Evolutionary conservation across 2,113 vertebrate species (phyloP).

Genomic region (Limanda limanda): DNA sequence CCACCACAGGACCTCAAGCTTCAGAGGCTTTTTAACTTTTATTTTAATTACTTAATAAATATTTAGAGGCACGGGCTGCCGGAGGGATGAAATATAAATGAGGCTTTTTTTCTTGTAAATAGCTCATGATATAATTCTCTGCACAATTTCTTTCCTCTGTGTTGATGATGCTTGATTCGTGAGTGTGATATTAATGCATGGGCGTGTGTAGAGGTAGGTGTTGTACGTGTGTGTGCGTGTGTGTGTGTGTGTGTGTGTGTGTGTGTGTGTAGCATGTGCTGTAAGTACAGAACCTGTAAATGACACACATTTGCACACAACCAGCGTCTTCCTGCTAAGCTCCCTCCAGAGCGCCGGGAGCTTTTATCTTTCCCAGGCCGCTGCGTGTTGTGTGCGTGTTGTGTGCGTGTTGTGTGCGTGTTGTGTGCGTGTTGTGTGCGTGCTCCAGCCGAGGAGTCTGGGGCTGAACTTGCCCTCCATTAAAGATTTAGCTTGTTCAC

Average conservation of each 20-base stretch:
- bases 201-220: neutral
- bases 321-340: neutral
- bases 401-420: no score
- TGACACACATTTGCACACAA: neutral
- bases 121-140: constrained; percentile 60
- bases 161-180: constrained; percentile 1
- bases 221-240: neutral
- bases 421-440: constrained; percentile 2
- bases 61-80: constrained; percentile 72
- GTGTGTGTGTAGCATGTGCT: neutral
- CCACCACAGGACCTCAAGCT: constrained; percentile 52
- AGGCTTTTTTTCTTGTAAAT: constrained; percentile 58
- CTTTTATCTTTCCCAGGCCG: constrained; percentile 20
- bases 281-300: neutral
- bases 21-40: constrained; percentile 67
- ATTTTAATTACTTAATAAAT: constrained; percentile 79
- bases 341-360: neutral
- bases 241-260: no score
- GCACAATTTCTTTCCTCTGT: neutral
- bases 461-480: constrained; percentile 75
- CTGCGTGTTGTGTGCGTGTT: constrained; percentile 6
- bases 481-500: constrained; percentile 76
- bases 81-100: constrained; percentile 69
- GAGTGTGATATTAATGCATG: neutral
- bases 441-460: constrained; percentile 9